These are phyloP conservation scores for Phalacrocorax pelagicus DNA, from an alignment of 2,113 vertebrate species.

Conservation along the genomic window DNA sequence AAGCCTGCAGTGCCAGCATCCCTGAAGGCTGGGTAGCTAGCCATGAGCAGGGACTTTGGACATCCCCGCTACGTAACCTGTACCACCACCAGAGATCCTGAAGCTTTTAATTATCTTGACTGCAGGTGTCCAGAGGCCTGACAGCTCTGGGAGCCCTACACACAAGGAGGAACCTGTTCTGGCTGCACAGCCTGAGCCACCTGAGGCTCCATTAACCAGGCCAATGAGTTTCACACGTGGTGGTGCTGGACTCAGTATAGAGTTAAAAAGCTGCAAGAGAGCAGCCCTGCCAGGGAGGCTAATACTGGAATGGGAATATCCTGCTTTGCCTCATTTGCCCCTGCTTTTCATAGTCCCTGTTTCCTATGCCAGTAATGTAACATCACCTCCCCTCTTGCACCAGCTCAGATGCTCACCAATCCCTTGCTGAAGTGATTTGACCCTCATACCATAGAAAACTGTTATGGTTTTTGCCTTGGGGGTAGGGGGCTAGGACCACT, in stretches of 20 bases:
- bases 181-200: not conserved
- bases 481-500: not conserved
- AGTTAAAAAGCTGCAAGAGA: not conserved
- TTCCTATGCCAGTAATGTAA: not conserved
- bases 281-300: not conserved
- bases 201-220: not conserved
- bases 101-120: not conserved
- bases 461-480: not conserved
- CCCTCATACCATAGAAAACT: not conserved
- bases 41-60: not conserved
- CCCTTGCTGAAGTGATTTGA: not conserved
- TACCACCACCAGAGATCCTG: not conserved
- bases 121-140: not conserved
- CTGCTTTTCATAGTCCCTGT: not conserved
- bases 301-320: not conserved
- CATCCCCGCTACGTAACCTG: not conserved
- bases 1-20: not conserved
- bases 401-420: not conserved
- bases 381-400: not conserved
- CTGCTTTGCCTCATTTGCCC: not conserved
- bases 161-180: not conserved
- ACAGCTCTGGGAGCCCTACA: not conserved
- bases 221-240: not conserved
- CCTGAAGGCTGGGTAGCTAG: not conserved
- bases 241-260: not conserved